phyloP scores from a whole-genome alignment of 2,113 vertebrate species.

The Neopipo cinnamomea region DNA sequence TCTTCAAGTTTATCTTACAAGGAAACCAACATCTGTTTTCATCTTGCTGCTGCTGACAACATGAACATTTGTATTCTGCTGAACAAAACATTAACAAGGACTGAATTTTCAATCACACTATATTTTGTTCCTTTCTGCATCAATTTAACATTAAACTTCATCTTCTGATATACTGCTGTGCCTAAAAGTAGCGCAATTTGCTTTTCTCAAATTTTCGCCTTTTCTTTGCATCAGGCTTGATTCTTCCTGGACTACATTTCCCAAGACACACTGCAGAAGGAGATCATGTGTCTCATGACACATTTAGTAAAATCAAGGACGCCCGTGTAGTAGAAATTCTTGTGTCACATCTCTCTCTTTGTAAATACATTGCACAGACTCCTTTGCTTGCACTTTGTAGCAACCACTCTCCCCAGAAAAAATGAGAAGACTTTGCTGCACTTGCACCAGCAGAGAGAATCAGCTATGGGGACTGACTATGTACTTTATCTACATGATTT shows the following conservation, averaged over 20 bases:
- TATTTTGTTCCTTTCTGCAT: not conserved
- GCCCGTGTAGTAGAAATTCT: not conserved
- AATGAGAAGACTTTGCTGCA: not conserved
- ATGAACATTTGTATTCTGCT: not conserved
- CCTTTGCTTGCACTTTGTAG: not conserved
- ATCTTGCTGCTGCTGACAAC: not conserved
- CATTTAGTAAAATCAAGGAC: not conserved
- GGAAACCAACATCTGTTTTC: not conserved
- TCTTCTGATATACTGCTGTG: not conserved
- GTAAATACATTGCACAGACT: not conserved
- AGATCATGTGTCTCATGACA: not conserved
- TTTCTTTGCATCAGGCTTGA: not conserved
- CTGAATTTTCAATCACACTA: not conserved
- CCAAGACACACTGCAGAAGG: not conserved
- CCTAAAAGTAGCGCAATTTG: not conserved
- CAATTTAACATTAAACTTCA: not conserved
- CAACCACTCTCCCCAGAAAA: not conserved
- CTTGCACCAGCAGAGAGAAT: not conserved
- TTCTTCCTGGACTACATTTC: not conserved
- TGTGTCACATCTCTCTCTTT: not conserved
- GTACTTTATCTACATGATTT: not conserved
- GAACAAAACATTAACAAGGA: not conserved
- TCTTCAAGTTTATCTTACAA: not conserved
- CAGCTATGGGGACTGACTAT: not conserved
- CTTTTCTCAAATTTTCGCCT: not conserved